phyloP scores from a whole-genome alignment of 2,113 vertebrate species.

The Rhinoderma darwinii region DNA sequence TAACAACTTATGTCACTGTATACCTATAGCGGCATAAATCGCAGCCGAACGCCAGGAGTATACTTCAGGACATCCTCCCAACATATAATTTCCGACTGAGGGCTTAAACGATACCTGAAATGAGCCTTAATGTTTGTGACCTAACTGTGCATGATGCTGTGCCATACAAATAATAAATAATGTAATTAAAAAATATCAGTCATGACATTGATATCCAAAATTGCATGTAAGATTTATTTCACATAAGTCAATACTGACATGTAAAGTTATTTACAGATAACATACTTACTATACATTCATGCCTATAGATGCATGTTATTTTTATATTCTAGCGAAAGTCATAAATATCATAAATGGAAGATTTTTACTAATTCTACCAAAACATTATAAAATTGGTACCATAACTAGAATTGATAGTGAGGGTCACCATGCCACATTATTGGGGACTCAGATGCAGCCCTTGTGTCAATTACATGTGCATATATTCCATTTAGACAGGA shows the following conservation, averaged over 20 bases:
- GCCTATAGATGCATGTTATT: neutral
- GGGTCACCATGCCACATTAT: neutral
- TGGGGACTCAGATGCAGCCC: neutral
- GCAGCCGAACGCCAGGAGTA: no score
- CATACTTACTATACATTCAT: neutral
- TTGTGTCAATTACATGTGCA: neutral
- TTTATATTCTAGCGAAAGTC: neutral
- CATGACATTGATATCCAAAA: neutral
- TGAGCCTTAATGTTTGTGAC: no score
- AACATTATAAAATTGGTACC: neutral
- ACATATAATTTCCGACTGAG: no score
- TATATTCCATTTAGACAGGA: neutral
- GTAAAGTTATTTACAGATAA: neutral
- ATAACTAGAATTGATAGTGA: neutral
- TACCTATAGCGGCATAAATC: no score
- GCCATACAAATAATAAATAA: neutral
- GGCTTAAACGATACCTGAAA: no score
- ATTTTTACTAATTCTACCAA: neutral
- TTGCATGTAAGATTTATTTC: neutral
- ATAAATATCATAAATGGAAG: neutral
- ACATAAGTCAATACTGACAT: neutral
- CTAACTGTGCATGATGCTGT: neutral
- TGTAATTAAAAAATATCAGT: neutral
- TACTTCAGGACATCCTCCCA: no score
- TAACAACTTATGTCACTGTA: no score